Evolutionary conservation across 2,888 invertebrate genomes (phyloP), one percentile per base, ranked within the genome.

Genomic region (Glyphotaelius pellucidus): DNA sequence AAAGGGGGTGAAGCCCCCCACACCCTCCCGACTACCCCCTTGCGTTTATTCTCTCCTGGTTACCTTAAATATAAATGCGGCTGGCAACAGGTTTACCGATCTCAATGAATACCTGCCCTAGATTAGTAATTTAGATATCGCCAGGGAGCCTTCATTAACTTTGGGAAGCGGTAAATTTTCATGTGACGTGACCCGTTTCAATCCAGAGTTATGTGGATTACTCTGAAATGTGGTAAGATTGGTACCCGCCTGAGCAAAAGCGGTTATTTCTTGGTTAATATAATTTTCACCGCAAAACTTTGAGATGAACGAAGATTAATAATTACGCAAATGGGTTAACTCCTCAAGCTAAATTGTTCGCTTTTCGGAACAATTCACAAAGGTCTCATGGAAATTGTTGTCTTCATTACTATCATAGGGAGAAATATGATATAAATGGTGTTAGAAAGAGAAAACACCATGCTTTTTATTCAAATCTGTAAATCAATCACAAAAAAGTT

Each of bases 1-100:
- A 25, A 67, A 2, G 67, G 25, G 67, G 67, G 67, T 25, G 25
- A n/a, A 67, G 7, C 9, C 25, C 2, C 67, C 67, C 25, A 67
- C 25, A 67, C 67, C 67, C 67, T 25, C 67, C 67, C 67, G 7
- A 12, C 47, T 47, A 47, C 25, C 67, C 25, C 25, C n/a, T 25
- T 25, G 52, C 19, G 25, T 0, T 19, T 25, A 67, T 67, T 67
- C 52, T 5, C 52, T 67, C 67, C 7, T 7, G 67, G 67, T 67
- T n/a, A 25, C 19, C 67, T n/a, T 19, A 67, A 67, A 67, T 67
- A 67, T 25, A 67, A 25, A 67, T 67, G 25, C 67, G 67, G 67
- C n/a, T 67, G 67, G 67, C 67, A 67, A 67, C 67, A 67, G 67
- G 67, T 67, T n/a, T 67, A 67, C n/a, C n/a, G 67, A 67, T 67